phyloP scores from a whole-genome alignment of 2,888 invertebrate genomes.

The Flabesymbios commensalis region DNA sequence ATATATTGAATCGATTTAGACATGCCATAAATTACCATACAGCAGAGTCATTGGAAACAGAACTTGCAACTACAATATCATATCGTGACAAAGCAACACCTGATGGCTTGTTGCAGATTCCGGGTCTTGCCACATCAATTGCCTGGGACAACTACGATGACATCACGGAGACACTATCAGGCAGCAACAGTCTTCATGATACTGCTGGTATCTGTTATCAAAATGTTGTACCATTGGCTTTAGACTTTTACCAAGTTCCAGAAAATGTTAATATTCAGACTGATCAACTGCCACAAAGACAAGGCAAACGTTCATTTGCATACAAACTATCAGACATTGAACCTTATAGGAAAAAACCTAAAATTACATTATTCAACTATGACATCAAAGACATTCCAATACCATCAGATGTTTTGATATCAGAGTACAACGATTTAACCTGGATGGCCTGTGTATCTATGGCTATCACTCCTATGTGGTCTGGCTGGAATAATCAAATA shows the following conservation, averaged over 20 bases:
- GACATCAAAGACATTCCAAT: neutral
- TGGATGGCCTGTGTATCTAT: neutral
- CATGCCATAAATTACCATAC: constrained; percentile 20
- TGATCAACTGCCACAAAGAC: neutral
- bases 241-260: too few relatives aligned
- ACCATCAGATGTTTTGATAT: neutral
- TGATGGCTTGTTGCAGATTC: constrained; percentile 13
- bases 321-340: neutral
- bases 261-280: neutral
- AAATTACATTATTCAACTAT: neutral
- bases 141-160: constrained; percentile 34
- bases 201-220: constrained; percentile 32
- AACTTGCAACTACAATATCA: constrained; percentile 14
- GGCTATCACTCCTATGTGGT: constrained; percentile 19
- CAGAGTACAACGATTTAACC: neutral
- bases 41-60: constrained; percentile 26
- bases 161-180: constrained; percentile 26
- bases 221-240: too few relatives aligned
- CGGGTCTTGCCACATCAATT: constrained; percentile 15
- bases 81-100: constrained; percentile 13
- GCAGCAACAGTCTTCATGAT: constrained; percentile 25
- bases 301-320: neutral
- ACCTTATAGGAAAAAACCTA: constrained; percentile 8
- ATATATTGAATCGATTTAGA: constrained; percentile 22
- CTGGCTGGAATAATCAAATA: constrained; percentile 27